These are phyloP conservation scores for Grammomys dolichurus DNA, from an alignment of 2,113 vertebrate species.

Conservation along the genomic window DNA sequence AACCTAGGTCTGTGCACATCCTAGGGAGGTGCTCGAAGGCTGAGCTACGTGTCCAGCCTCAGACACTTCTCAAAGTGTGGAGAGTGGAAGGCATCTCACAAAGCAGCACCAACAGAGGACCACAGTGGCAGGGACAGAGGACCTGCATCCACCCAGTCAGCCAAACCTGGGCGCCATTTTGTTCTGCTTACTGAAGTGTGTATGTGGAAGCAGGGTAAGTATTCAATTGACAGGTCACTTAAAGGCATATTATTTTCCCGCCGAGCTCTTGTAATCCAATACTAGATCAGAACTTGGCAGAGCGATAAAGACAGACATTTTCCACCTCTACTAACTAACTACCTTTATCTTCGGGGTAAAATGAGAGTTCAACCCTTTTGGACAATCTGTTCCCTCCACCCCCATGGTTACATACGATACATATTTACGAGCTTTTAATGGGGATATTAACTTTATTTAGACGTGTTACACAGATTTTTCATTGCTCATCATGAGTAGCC, in stretches of 20 bases:
- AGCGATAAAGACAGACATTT: neutral
- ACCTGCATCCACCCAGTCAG: neutral
- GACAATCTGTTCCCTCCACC: neutral
- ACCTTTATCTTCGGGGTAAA: neutral
- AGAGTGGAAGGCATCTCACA: neutral
- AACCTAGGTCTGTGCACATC: accelerated
- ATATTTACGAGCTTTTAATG: neutral
- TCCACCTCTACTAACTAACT: constrained; percentile 2
- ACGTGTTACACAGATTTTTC: neutral
- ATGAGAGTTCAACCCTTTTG: neutral
- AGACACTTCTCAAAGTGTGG: neutral
- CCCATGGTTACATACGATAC: neutral
- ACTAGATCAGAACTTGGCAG: neutral
- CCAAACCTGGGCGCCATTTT: neutral
- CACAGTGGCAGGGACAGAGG: too few species aligned
- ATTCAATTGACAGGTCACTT: neutral
- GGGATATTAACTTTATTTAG: neutral
- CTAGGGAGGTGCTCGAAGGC: too few species aligned
- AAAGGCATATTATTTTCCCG: neutral
- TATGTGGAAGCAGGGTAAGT: neutral
- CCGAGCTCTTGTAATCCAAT: neutral
- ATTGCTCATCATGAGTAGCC: neutral
- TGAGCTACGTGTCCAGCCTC: neutral
- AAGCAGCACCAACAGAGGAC: neutral
- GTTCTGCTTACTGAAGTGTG: neutral